These are phyloP conservation scores for Thalassoma bifasciatum DNA, from an alignment of 2,113 vertebrate species.

Conservation along the genomic window DNA sequence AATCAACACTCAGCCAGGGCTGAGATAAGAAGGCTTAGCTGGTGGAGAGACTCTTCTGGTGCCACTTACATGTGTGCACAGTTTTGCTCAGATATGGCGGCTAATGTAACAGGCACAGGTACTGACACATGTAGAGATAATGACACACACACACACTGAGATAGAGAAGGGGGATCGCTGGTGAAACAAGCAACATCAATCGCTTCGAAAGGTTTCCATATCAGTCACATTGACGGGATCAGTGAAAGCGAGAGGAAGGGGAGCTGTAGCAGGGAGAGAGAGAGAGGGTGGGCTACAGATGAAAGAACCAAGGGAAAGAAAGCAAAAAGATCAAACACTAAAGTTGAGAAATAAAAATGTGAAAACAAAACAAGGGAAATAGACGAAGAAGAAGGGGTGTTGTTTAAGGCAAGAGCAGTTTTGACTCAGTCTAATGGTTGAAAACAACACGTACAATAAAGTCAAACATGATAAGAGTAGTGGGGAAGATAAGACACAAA, in stretches of 20 bases:
- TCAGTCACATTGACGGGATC: conserved; percentile 52
- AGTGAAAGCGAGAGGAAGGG: background rate
- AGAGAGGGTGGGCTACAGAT: conserved; percentile 21
- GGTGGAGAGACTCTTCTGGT: conserved; percentile 38
- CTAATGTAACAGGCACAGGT: conserved; percentile 11
- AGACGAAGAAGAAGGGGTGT: background rate
- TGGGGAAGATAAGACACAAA: conserved; percentile 19
- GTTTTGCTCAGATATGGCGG: conserved; percentile 13
- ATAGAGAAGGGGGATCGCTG: conserved; percentile 5
- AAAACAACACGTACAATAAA: conserved; percentile 42
- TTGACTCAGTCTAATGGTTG: conserved; percentile 41
- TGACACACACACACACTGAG: conserved; percentile 16
- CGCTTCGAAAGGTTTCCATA: conserved; percentile 43
- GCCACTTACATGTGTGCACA: conserved; percentile 35
- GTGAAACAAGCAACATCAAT: conserved; percentile 37
- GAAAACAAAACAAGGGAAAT: background rate
- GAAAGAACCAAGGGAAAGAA: conserved; percentile 43
- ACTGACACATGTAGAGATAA: conserved; percentile 31
- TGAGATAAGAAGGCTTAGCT: conserved; percentile 55
- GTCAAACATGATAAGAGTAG: conserved; percentile 51
- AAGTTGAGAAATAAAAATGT: conserved; percentile 19
- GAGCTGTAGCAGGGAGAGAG: background rate
- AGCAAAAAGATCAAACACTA: conserved; percentile 46
- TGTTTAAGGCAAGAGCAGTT: conserved; percentile 3
- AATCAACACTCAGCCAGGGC: conserved; percentile 43